phyloP scores from a whole-genome alignment of 1,140 invertebrate genomes.

The Drosophila nigrodunni region DNA sequence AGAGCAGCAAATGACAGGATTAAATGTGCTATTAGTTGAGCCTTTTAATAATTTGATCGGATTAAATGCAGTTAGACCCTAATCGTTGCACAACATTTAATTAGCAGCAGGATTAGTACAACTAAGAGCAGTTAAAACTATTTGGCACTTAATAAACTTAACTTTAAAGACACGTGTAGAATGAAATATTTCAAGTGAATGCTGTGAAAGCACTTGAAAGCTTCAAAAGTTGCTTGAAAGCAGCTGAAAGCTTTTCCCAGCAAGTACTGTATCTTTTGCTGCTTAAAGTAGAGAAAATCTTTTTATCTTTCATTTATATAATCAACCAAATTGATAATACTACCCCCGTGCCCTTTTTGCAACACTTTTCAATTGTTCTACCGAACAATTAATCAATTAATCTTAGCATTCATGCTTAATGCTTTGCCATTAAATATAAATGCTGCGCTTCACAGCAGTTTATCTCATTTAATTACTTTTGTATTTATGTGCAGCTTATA shows the following conservation, averaged over 20 bases:
- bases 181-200: too few species aligned
- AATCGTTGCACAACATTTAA: conserved; percentile 6
- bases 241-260: too few species aligned
- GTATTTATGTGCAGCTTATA: neutral
- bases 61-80: neutral
- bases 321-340: too few species aligned
- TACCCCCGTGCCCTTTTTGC: neutral
- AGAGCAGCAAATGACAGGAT: neutral
- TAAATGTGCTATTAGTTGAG: neutral
- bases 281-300: too few species aligned
- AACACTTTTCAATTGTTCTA: neutral
- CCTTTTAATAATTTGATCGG: conserved; percentile 3
- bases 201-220: too few species aligned
- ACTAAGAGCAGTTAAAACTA: neutral
- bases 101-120: conserved; percentile 19
- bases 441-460: conserved; percentile 5
- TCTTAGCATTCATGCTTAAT: conserved; percentile 11
- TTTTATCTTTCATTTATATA: too few species aligned
- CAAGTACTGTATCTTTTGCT: too few species aligned
- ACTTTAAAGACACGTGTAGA: neutral
- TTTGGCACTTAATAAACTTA: conserved; percentile 1
- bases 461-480: conserved; percentile 5
- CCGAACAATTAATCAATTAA: neutral
- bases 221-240: too few species aligned
- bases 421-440: conserved; percentile 14